Evolutionary conservation across 2,797 vertebrate species (phyloP).

Genomic region (Rhabdomys pumilio): DNA sequence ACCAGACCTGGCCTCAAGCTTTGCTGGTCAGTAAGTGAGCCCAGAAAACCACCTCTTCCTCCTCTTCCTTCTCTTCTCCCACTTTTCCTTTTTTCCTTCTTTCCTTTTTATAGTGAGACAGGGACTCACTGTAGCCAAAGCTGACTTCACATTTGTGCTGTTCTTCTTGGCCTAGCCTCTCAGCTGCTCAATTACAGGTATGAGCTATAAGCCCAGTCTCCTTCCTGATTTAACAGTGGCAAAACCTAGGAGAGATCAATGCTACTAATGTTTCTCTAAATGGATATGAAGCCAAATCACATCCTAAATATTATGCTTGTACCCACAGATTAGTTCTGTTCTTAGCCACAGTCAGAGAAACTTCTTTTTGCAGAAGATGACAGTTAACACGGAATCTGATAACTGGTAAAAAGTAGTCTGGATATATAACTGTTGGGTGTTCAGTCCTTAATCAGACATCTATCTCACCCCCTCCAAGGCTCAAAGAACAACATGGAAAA

Average conservation of each 20-base stretch:
- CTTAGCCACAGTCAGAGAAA: neutral
- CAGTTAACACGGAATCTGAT: neutral
- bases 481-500: neutral
- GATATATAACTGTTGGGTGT: neutral
- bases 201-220: neutral
- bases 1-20: too few relatives aligned
- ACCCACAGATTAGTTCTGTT: neutral
- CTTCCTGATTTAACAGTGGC: neutral
- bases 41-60: neutral
- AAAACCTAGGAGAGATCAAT: neutral
- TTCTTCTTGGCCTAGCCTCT: neutral
- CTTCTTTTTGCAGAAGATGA: neutral
- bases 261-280: neutral
- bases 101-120: neutral
- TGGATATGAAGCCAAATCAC: neutral
- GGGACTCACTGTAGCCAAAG: neutral
- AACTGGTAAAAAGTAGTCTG: neutral
- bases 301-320: neutral
- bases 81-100: neutral
- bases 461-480: neutral
- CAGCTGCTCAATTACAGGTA: neutral
- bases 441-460: neutral
- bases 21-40: neutral
- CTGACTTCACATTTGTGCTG: neutral
- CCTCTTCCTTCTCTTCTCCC: neutral